Evolutionary conservation across 23 tunicate genomes (phyloP).

Genomic region (Trididemnum nubilum): DNA sequence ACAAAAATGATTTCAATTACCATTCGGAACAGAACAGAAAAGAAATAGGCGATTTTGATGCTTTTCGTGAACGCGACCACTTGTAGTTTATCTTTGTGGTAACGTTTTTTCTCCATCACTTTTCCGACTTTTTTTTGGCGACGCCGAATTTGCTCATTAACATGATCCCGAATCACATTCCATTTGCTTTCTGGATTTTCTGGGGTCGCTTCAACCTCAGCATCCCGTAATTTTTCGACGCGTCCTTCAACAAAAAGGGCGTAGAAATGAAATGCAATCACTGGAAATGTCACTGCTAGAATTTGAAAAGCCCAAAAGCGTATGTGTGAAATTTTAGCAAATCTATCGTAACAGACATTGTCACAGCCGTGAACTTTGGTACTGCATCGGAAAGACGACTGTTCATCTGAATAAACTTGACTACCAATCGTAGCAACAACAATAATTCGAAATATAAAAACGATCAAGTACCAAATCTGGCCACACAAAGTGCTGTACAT

Average conservation of each 20-base stretch:
- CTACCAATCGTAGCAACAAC: conserved; percentile 75
- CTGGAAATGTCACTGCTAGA: conserved; percentile 63
- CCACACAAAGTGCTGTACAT: conserved; percentile 70
- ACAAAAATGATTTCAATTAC: conserved; percentile 54
- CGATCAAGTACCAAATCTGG: conserved; percentile 68
- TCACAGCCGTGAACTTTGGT: conserved; percentile 93
- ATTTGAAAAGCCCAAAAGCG: conserved; percentile 93
- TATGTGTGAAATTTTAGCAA: conserved; percentile 94
- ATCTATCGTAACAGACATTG: conserved; percentile 91
- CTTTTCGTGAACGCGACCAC: conserved; percentile 42
- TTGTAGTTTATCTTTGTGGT: conserved; percentile 29
- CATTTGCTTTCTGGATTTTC: conserved; percentile 23
- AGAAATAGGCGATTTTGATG: conserved; percentile 52
- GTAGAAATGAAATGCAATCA: conserved; percentile 76
- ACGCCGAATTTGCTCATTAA: conserved; percentile 9
- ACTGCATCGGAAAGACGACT: conserved; percentile 89
- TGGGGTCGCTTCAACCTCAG: not conserved
- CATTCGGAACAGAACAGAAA: conserved; percentile 51
- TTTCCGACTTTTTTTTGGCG: conserved; percentile 49
- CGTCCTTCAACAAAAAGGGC: conserved; percentile 44
- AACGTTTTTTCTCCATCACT: conserved; percentile 47
- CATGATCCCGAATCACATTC: conserved; percentile 1
- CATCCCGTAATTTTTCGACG: conserved; percentile 50
- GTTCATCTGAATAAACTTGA: conserved; percentile 87
- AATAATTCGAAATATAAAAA: conserved; percentile 77